Percentiles rank a stretch among this genome's conserved stretches.
Conservation (phyloP, 2,113 vertebrate species). For the Ammodytes dubius region DNA sequence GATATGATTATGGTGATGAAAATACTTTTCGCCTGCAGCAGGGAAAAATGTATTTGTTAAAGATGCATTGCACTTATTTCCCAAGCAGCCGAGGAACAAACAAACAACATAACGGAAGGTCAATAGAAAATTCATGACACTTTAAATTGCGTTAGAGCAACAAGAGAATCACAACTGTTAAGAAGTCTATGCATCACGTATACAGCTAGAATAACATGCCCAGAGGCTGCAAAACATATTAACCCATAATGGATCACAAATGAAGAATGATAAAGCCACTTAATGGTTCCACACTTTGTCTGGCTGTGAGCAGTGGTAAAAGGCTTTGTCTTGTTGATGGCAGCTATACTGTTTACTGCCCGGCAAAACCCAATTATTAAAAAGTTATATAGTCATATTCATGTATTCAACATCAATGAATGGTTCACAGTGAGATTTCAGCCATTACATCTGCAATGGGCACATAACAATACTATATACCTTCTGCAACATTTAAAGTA, state of each 20-base stretch:
- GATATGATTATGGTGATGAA: constrained; percentile 67
- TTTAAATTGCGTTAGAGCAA: constrained; percentile 64
- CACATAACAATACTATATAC: no score
- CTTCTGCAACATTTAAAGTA: no score
- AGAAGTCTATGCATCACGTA: constrained; percentile 61
- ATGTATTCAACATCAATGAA: constrained; percentile 23
- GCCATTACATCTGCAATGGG: no score
- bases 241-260: constrained; percentile 61
- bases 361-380: constrained; percentile 42
- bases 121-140: constrained; percentile 66
- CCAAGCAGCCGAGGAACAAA: constrained; percentile 29
- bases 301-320: constrained; percentile 16
- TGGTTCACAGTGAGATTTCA: neutral
- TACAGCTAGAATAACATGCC: constrained; percentile 49
- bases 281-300: constrained; percentile 45
- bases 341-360: constrained; percentile 54
- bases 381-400: constrained; percentile 46
- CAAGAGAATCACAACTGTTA: constrained; percentile 44
- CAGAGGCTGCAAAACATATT: constrained; percentile 55
- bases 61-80: constrained; percentile 58
- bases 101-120: constrained; percentile 53
- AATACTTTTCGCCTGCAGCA: constrained; percentile 49
- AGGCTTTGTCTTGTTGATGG: constrained; percentile 50
- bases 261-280: constrained; percentile 65
- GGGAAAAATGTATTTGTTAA: constrained; percentile 45